Conservation (phyloP, 2,888 invertebrate species). For the Dioctria linearis region DNA sequence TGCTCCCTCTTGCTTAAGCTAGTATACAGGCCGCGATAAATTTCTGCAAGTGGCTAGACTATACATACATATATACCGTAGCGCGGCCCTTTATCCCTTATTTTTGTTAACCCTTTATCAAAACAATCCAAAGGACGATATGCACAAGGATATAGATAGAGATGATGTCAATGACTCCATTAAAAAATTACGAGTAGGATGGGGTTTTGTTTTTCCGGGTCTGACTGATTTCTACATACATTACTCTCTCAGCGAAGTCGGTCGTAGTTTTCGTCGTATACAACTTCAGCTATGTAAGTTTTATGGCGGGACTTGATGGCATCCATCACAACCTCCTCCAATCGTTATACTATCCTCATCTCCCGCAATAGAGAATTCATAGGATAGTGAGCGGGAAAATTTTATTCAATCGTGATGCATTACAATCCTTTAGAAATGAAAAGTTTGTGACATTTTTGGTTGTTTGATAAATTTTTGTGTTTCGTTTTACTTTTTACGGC, state of each 20-base stretch:
- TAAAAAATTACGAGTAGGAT: conserved; percentile 23
- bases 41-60: conserved; percentile 17
- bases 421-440: neutral
- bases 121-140: conserved; percentile 20
- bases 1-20: neutral
- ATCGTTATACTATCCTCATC: neutral
- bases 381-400: neutral
- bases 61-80: neutral
- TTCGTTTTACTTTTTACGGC: neutral
- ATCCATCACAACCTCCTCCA: neutral
- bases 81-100: neutral
- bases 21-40: conserved; percentile 29
- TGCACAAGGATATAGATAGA: neutral
- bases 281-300: conserved; percentile 2
- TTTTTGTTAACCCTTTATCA: conserved; percentile 38
- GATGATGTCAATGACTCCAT: conserved; percentile 40
- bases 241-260: neutral
- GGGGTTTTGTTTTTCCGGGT: conserved; percentile 41
- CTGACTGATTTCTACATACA: conserved; percentile 16
- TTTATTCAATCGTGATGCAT: conserved; percentile 13
- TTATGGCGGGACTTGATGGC: conserved; percentile 38
- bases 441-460: conserved; percentile 13
- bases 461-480: neutral
- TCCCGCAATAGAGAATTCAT: neutral
- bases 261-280: neutral